A percentile compares a stretch with the other conserved stretches of the same genome.
Conservation (phyloP, 1,140 invertebrate species). For the Drosophila insularis region DNA sequence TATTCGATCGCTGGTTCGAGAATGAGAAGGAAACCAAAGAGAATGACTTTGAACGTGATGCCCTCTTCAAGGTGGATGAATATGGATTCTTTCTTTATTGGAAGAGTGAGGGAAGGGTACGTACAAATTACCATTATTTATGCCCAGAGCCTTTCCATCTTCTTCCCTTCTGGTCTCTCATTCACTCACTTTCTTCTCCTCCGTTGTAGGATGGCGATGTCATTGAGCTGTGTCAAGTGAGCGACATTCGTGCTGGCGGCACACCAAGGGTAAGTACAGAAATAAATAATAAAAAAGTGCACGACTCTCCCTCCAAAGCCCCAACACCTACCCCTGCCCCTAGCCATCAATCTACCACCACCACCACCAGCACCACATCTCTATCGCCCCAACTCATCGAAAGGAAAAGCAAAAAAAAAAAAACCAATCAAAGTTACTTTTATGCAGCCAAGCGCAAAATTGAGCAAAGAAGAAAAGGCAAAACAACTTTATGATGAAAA, state of each 20-base stretch:
- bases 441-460: conserved; percentile 9
- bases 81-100: conserved; percentile 99
- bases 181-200: background rate
- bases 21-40: conserved; percentile 92
- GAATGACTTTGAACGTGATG: conserved; percentile 91
- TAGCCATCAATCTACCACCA: too few relatives aligned
- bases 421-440: conserved; percentile 10
- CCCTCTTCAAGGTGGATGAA: conserved; percentile 97
- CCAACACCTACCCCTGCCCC: background rate
- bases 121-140: conserved; percentile 42
- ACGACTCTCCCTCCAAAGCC: background rate
- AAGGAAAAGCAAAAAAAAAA: background rate
- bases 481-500: conserved; percentile 8
- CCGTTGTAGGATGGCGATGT: conserved; percentile 94
- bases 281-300: background rate
- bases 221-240: conserved; percentile 98
- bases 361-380: too few relatives aligned
- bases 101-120: conserved; percentile 97
- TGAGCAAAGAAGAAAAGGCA: conserved; percentile 8
- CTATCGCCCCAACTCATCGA: background rate
- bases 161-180: background rate
- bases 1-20: conserved; percentile 98
- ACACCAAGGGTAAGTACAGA: conserved; percentile 89
- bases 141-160: background rate
- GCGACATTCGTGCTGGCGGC: conserved; percentile 95